These are phyloP conservation scores for Mesocricetus auratus DNA, from an alignment of 2,113 vertebrate genomes.

Conservation along the genomic window DNA sequence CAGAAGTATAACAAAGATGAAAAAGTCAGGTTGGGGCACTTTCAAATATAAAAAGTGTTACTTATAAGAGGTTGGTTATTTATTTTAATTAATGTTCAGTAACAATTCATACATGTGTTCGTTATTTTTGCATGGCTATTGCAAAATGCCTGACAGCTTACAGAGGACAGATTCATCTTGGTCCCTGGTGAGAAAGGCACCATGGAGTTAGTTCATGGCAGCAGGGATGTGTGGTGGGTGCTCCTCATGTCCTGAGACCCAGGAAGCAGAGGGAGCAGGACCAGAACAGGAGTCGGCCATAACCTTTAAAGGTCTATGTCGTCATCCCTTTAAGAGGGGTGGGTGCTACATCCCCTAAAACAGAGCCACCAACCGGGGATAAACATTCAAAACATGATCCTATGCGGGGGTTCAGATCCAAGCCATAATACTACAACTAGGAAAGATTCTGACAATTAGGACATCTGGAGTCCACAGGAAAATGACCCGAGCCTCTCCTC, in stretches of 20 bases:
- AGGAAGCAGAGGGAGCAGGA: not conserved
- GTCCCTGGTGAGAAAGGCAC: not conserved
- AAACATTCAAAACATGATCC: not conserved
- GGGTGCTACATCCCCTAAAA: not conserved
- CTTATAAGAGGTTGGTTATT: not conserved
- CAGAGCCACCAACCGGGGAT: not conserved
- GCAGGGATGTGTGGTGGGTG: not conserved
- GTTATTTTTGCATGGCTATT: not conserved
- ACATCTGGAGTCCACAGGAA: not conserved
- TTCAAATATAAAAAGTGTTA: not conserved
- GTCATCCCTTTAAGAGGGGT: not conserved
- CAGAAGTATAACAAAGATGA: conserved; percentile 19
- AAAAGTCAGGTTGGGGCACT: not conserved
- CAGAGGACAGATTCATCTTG: not conserved
- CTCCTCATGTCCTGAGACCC: not conserved
- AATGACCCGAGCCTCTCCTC: not conserved
- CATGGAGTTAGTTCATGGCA: not conserved
- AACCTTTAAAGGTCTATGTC: not conserved
- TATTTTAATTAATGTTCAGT: conserved; percentile 1
- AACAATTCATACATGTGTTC: not conserved
- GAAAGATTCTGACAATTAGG: not conserved
- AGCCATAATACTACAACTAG: not conserved
- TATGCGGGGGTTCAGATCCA: not conserved
- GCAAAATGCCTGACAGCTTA: not conserved
- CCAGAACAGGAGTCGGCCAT: not conserved